Conservation (phyloP, 1,140 invertebrate species). For the Atta texana region DNA sequence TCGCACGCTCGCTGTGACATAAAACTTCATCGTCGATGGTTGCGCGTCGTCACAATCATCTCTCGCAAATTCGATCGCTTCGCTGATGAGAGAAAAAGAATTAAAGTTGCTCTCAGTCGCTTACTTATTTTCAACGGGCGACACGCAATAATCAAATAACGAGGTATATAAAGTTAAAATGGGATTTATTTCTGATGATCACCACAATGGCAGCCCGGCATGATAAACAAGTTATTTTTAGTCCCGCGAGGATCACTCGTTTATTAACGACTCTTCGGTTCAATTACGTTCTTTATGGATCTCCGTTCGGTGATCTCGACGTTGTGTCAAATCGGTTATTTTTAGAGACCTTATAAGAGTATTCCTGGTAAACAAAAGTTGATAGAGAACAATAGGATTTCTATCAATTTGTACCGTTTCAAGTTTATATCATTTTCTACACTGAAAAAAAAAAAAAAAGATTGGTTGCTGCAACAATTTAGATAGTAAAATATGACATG, state of each 20-base stretch:
- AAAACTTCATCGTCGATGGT: conserved; percentile 37
- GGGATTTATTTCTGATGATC: conserved; percentile 43
- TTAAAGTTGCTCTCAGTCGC: conserved; percentile 1
- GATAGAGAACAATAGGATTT: too few species aligned
- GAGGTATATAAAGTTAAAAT: conserved; percentile 13
- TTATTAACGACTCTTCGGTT: conserved; percentile 13
- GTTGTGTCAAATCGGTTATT: not conserved
- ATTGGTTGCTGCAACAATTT: too few species aligned
- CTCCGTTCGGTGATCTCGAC: not conserved
- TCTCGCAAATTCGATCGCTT: not conserved
- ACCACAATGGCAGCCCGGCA: not conserved
- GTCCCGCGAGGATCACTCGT: not conserved
- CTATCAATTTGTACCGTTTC: too few species aligned
- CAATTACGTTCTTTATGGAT: conserved; percentile 42
- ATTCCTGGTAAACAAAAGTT: too few species aligned
- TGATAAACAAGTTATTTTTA: conserved; percentile 50
- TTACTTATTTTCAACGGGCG: not conserved
- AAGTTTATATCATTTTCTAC: too few species aligned
- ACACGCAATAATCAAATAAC: conserved; percentile 28
- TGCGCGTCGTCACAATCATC: not conserved
- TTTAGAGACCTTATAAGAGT: too few species aligned
- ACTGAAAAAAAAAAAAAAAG: too few species aligned
- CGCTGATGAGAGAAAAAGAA: conserved; percentile 13
- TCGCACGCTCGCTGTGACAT: conserved; percentile 13
- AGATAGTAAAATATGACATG: too few species aligned